A percentile compares a stretch with the other conserved stretches of the same genome.
Evolutionary conservation across 2,888 invertebrate species (phyloP).

Genomic region (Entomobrya proxima): DNA sequence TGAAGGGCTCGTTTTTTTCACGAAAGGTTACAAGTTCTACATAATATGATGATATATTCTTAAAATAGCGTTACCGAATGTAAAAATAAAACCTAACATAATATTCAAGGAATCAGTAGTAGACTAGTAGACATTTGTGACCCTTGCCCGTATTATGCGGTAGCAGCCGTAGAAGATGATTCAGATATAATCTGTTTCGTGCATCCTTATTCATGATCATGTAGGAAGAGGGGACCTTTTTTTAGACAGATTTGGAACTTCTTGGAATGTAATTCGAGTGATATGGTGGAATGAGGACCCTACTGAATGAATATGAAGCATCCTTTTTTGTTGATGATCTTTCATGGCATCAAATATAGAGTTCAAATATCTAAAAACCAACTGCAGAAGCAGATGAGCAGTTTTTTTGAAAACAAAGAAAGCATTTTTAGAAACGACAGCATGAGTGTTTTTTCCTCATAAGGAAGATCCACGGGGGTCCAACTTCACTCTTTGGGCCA

Average conservation of each 20-base stretch:
- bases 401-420: conserved; percentile 68
- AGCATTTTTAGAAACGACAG: conserved; percentile 64
- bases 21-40: too few species aligned
- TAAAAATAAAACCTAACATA: background rate
- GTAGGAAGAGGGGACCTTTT: conserved; percentile 44
- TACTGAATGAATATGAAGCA: conserved; percentile 24
- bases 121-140: too few species aligned
- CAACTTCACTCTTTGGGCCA: conserved; percentile 55
- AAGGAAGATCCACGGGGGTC: conserved; percentile 67
- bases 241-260: conserved; percentile 55
- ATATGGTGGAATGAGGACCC: conserved; percentile 61
- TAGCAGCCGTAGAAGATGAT: too few species aligned
- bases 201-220: background rate
- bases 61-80: background rate
- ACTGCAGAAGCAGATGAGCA: conserved; percentile 24
- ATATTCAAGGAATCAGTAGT: too few species aligned
- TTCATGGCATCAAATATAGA: conserved; percentile 25
- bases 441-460: conserved; percentile 65
- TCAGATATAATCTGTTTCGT: too few species aligned
- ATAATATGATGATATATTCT: too few species aligned
- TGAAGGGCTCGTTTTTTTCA: background rate
- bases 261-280: conserved; percentile 71
- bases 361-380: background rate
- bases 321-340: conserved; percentile 36
- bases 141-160: too few species aligned